These are phyloP conservation scores for Gallinago media DNA, from an alignment of 2,113 vertebrate genomes.

Conservation along the genomic window DNA sequence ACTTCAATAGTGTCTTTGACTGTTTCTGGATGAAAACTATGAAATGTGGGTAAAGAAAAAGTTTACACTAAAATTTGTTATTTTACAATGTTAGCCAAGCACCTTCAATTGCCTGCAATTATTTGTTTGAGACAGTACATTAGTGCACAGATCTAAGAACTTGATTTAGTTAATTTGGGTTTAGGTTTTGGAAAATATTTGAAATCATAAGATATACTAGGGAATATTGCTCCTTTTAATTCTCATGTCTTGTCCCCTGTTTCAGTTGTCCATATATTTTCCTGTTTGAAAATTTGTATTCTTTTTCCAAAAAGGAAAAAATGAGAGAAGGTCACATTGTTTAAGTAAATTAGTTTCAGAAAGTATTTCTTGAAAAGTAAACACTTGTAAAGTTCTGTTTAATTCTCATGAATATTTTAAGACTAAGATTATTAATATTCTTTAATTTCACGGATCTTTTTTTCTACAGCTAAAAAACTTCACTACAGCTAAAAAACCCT, in stretches of 20 bases:
- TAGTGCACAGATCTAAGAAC: not conserved
- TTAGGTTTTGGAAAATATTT: conserved; percentile 30
- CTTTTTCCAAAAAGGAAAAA: not conserved
- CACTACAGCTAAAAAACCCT: not conserved
- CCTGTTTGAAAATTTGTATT: not conserved
- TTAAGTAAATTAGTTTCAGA: conserved; percentile 40
- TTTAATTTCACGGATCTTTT: not conserved
- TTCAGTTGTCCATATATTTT: not conserved
- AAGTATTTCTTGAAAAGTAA: conserved; percentile 17
- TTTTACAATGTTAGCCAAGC: not conserved
- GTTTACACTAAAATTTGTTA: not conserved
- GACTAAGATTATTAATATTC: not conserved
- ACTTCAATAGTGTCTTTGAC: not conserved
- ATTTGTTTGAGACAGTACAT: not conserved
- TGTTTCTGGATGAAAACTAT: not conserved
- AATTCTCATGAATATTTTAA: not conserved
- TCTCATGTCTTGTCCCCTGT: not conserved
- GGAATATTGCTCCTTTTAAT: not conserved
- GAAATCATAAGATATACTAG: not conserved
- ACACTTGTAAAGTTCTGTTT: not conserved
- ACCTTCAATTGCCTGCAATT: not conserved
- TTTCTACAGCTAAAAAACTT: not conserved
- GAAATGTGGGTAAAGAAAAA: not conserved
- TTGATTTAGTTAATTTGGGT: not conserved
- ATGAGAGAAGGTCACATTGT: not conserved